Percentiles rank a stretch among this genome's conserved stretches.
Evolutionary conservation across 2,113 vertebrate species (phyloP).

Genomic region (Xenus cinereus): DNA sequence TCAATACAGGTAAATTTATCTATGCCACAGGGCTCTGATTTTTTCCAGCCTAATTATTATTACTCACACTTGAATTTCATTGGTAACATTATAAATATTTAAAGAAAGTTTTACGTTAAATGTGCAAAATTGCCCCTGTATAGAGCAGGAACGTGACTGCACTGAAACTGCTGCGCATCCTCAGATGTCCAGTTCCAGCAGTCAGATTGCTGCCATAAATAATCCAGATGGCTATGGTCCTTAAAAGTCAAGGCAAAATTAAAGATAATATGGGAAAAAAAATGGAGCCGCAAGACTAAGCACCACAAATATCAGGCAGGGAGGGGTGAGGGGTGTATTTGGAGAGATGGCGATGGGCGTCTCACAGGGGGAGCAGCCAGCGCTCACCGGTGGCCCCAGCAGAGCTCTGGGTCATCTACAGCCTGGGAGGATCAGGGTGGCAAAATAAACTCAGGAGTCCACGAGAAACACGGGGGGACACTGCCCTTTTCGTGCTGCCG

Average conservation of each 20-base stretch:
- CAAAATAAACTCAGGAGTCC: not conserved
- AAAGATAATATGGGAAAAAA: not conserved
- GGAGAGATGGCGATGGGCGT: rapidly evolving
- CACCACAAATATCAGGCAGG: rapidly evolving
- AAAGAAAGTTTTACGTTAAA: no score
- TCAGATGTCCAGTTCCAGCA: not conserved
- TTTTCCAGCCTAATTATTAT: not conserved
- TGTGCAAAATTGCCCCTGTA: no score
- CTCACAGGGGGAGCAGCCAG: not conserved
- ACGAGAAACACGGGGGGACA: rapidly evolving
- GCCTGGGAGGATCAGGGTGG: not conserved
- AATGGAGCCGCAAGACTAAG: not conserved
- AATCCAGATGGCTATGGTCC: not conserved
- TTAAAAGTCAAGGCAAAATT: not conserved
- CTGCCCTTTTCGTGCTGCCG: rapidly evolving
- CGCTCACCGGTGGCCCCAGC: rapidly evolving
- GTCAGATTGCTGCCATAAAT: not conserved
- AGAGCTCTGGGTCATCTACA: rapidly evolving
- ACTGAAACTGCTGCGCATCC: not conserved
- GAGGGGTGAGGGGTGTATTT: rapidly evolving
- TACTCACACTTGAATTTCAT: not conserved
- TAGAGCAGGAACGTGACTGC: not conserved
- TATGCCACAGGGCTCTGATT: not conserved
- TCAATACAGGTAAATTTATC: no score
- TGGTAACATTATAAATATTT: no score